Evolutionary conservation across 2,113 vertebrate species (phyloP).

Genomic region (Mesoclemmys tuberculata): DNA sequence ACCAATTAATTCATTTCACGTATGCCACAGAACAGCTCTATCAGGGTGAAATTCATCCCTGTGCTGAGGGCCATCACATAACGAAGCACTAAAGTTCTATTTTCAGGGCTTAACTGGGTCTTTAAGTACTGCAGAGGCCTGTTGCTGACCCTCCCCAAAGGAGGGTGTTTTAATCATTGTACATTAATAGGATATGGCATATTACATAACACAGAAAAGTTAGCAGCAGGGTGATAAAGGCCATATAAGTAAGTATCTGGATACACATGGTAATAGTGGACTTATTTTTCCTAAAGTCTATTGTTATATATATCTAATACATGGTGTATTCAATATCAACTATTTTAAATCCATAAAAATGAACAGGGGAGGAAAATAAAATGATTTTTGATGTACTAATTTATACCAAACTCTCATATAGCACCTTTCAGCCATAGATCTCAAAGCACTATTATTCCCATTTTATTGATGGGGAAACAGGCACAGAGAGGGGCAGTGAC

Average conservation of each 20-base stretch:
- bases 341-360: background rate
- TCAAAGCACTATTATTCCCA: background rate
- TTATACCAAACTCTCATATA: background rate
- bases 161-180: constrained; percentile 40
- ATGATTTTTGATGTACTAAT: background rate
- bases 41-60: constrained; percentile 45
- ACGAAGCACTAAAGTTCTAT: constrained; percentile 53
- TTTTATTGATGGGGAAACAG: background rate
- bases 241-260: constrained; percentile 23
- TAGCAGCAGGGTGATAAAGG: background rate
- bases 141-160: constrained; percentile 55
- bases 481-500: background rate
- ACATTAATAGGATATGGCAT: constrained; percentile 41
- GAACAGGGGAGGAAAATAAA: background rate
- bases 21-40: background rate
- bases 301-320: constrained; percentile 37
- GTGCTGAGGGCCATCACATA: constrained; percentile 61
- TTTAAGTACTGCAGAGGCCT: constrained; percentile 24
- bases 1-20: background rate
- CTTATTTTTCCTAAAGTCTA: constrained; percentile 41
- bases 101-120: constrained; percentile 53
- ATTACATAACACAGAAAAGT: constrained; percentile 25
- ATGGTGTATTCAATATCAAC: constrained; percentile 36
- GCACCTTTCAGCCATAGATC: background rate
- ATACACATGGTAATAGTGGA: constrained; percentile 11